Base-by-base conservation (phyloP, 2,797 vertebrate genomes). In the Jordanella pulchra region DNA sequence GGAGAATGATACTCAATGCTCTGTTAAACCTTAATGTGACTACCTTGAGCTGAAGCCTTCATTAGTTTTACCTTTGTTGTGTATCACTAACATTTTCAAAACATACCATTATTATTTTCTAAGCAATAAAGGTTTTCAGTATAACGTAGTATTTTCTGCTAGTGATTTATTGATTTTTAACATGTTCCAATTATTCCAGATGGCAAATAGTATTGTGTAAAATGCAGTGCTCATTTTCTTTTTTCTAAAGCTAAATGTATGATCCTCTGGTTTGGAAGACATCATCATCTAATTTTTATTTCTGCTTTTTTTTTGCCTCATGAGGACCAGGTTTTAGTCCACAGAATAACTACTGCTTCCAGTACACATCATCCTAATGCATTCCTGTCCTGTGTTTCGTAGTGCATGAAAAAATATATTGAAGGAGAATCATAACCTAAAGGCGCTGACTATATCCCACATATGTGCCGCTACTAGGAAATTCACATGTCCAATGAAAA, bases 271-370 rank as follows among this genome's bases (percentile, higher is more conserved):
- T 58, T 58, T 58, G 55, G 18, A 58, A 58, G 28, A 32, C 21
- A 32, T 61, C 32, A 61, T 61, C 4, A 9, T 11, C 10, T 61
- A 23, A 61, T 35, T 60, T 21, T 60, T 21, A 7, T 14, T 13
- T n/a, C 35, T n/a, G n/a, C n/a, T n/a, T 51, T 3, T 65, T 39
- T 48, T 70, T 47, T 65, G 35, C 12, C 60, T 51, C 17, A 71
- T 71, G 63, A 71, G 6, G 25, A 54, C 25, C 13, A 45, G 12
- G 27, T 27, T 45, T n/a, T 32, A n/a, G 6, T 44, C 39, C 48
- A 48, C 47, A 28, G 7, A 18, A 35, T 28, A 47, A 35, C 58
- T 18, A 42, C 58, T 44, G 70, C 0, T 15, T 42, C 48, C 15
- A 55, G 32, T 14, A 61, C n/a, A 23, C 23, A 9, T 53, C n/a